Evolutionary conservation across 2,113 vertebrate species (phyloP).

Genomic region (Clarias batrachus): DNA sequence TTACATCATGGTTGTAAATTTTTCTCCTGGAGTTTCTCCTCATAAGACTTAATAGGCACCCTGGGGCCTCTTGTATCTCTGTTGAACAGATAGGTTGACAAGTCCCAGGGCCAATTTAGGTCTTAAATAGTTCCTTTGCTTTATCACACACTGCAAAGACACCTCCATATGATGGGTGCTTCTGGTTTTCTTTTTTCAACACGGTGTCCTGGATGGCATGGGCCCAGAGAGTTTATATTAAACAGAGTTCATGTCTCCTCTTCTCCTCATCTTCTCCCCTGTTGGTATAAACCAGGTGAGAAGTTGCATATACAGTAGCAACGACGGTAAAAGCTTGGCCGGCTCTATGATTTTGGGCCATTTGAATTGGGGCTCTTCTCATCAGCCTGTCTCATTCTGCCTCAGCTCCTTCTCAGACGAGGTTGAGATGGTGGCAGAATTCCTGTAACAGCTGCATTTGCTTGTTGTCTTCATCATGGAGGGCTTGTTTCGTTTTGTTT

Average conservation of each 20-base stretch:
- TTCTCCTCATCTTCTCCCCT: slow-evolving; percentile 21
- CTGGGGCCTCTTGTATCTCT: slow-evolving; percentile 66
- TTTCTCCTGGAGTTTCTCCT: slow-evolving; percentile 64
- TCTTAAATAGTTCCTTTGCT: slow-evolving; percentile 79
- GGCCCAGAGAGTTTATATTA: slow-evolving; percentile 68
- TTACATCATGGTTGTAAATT: slow-evolving; percentile 69
- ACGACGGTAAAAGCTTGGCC: not conserved
- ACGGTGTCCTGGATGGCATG: slow-evolving; percentile 47
- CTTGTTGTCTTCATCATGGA: not conserved
- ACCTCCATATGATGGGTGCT: slow-evolving; percentile 66
- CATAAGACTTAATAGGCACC: slow-evolving; percentile 73
- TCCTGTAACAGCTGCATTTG: not conserved
- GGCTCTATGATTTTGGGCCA: not conserved
- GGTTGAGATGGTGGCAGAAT: not conserved
- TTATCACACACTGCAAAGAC: slow-evolving; percentile 67
- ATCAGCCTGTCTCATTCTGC: not conserved
- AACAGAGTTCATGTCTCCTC: slow-evolving; percentile 61
- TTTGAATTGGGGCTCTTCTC: not conserved
- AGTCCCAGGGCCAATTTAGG: slow-evolving; percentile 77
- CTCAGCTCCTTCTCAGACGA: not conserved
- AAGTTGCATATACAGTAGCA: not conserved
- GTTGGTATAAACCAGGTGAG: not conserved
- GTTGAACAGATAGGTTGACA: slow-evolving; percentile 70
- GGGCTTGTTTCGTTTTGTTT: too few species aligned
- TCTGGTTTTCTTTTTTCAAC: slow-evolving; percentile 53